Evolutionary conservation across 2,113 vertebrate species (phyloP).

Genomic region (Bagarius yarrelli): DNA sequence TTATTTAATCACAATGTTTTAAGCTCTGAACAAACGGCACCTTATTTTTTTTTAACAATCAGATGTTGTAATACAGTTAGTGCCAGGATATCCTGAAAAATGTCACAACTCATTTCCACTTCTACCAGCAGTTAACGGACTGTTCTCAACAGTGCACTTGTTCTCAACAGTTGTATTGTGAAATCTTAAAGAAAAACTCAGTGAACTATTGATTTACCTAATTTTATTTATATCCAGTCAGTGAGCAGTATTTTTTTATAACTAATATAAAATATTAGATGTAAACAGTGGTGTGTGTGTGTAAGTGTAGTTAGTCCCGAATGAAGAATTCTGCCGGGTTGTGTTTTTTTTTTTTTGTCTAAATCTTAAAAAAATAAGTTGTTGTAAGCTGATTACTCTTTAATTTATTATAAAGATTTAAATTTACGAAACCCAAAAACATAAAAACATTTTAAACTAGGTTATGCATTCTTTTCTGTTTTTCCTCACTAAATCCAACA

Average conservation of each 20-base stretch:
- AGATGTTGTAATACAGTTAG: constrained; percentile 29
- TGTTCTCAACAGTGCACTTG: not conserved
- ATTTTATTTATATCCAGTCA: too few species aligned
- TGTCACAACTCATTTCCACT: constrained; percentile 42
- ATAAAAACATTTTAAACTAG: not conserved
- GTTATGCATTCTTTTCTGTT: constrained; percentile 26
- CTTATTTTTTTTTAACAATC: constrained; percentile 31
- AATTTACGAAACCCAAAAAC: not conserved
- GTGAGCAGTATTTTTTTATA: too few species aligned
- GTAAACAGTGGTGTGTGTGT: too few species aligned
- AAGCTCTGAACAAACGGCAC: constrained; percentile 53
- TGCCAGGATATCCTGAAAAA: constrained; percentile 41
- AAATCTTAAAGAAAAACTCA: not conserved
- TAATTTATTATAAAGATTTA: not conserved
- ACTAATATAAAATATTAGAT: too few species aligned
- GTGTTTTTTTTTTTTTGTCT: too few species aligned
- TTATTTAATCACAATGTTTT: constrained; percentile 60
- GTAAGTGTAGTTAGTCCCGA: too few species aligned
- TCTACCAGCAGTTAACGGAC: constrained; percentile 17
- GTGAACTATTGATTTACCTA: too few species aligned
- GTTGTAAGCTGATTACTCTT: not conserved
- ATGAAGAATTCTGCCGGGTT: too few species aligned
- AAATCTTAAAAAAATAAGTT: too few species aligned
- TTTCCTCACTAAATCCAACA: constrained; percentile 41
- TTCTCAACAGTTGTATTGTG: not conserved